These are phyloP conservation scores for Copidosoma floridanum DNA, from an alignment of 1,140 invertebrate genomes.

Conservation along the genomic window DNA sequence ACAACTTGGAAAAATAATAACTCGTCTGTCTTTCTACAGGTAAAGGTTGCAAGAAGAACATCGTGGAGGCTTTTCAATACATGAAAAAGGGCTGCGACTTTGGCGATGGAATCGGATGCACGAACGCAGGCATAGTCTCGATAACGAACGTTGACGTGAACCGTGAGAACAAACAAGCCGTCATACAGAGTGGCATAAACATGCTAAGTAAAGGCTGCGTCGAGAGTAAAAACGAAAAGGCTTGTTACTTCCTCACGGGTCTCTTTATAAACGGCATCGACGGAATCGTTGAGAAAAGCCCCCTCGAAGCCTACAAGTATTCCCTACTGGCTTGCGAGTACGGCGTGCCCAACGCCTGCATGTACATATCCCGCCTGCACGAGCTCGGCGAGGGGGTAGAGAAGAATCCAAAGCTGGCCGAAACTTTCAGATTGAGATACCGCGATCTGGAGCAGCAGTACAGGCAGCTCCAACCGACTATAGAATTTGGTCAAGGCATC, in stretches of 20 bases:
- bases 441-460: conserved; percentile 68
- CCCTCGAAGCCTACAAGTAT: conserved; percentile 73
- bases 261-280: conserved; percentile 74
- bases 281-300: conserved; percentile 63
- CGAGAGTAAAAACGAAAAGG: conserved; percentile 63
- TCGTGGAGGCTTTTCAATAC: conserved; percentile 63
- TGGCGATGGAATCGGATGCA: conserved; percentile 67
- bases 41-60: conserved; percentile 36
- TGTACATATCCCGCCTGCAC: conserved; percentile 84
- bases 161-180: conserved; percentile 47
- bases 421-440: conserved; percentile 70
- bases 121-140: conserved; percentile 72
- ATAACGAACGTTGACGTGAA: conserved; percentile 56
- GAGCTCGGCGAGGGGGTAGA: conserved; percentile 69
- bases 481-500: conserved; percentile 69
- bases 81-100: conserved; percentile 77
- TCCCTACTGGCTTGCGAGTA: conserved; percentile 75
- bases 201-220: conserved; percentile 72
- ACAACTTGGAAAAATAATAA: no score
- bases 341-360: conserved; percentile 80
- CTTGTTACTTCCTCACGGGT: conserved; percentile 78
- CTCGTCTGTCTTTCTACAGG: no score
- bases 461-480: conserved; percentile 57
- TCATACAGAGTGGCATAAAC: conserved; percentile 59
- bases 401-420: conserved; percentile 68